phyloP scores from a whole-genome alignment of 2,888 invertebrate genomes.

The Onthophagus sagittarius region DNA sequence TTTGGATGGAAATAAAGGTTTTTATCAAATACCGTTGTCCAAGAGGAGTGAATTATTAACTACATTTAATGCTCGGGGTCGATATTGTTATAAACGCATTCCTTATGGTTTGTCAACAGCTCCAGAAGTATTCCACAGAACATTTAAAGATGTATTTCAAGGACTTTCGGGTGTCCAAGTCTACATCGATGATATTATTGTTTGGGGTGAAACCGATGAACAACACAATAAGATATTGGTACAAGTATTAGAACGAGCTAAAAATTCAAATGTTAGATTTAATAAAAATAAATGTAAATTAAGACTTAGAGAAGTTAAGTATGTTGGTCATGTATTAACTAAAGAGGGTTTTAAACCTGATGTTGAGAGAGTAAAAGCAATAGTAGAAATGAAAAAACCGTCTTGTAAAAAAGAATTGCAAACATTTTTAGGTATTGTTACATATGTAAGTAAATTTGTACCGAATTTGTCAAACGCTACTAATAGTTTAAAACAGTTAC shows the following conservation, averaged over 20 bases:
- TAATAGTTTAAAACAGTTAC: constrained; percentile 27
- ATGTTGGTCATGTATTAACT: neutral
- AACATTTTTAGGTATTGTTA: constrained; percentile 33
- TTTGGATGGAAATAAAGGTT: no score
- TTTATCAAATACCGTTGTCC: no score
- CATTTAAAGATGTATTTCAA: neutral
- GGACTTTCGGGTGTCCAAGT: neutral
- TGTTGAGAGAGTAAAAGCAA: constrained; percentile 26
- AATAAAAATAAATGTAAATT: constrained; percentile 5
- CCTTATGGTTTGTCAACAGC: neutral
- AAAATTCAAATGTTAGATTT: constrained; percentile 1
- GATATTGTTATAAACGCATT: no score
- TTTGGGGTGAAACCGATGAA: neutral
- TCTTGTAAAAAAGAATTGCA: constrained; percentile 30
- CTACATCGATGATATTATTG: constrained; percentile 1
- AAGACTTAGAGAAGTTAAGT: neutral
- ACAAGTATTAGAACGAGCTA: constrained; percentile 2
- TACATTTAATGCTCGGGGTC: no score
- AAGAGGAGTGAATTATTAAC: no score
- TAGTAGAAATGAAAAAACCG: constrained; percentile 29
- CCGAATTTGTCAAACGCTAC: constrained; percentile 31
- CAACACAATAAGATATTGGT: neutral
- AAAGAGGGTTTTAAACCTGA: constrained; percentile 4
- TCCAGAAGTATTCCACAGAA: constrained; percentile 5
- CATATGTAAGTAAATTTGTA: constrained; percentile 34